Conservation (phyloP, 2,888 invertebrate genomes). For the Athripsodes cinereus region DNA sequence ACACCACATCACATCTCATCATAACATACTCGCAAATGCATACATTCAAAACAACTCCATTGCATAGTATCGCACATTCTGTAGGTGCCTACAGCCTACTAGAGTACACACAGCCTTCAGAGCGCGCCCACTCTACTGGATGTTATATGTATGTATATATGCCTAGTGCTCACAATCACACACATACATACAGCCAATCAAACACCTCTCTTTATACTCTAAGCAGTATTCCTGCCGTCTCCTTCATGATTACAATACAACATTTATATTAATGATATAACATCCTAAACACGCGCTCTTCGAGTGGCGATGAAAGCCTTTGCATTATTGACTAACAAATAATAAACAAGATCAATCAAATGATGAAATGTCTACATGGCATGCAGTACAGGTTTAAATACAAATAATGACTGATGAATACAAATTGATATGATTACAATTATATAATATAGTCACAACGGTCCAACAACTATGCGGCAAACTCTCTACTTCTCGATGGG, state of each 20-base stretch:
- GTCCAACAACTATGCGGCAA: too few relatives aligned
- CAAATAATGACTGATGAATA: too few relatives aligned
- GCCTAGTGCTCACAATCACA: neutral
- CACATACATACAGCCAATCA: neutral
- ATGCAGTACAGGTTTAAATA: neutral
- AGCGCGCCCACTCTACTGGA: slow-evolving; percentile 1
- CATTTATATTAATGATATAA: slow-evolving; percentile 30
- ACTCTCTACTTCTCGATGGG: too few relatives aligned
- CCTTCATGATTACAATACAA: neutral
- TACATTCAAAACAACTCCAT: neutral
- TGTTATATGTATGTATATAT: neutral
- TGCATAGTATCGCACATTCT: neutral
- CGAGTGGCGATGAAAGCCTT: slow-evolving; percentile 51
- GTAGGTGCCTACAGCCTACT: neutral
- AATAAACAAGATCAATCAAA: neutral
- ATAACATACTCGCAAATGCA: neutral
- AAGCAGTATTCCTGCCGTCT: too few relatives aligned
- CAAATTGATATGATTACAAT: too few relatives aligned
- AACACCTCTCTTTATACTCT: neutral
- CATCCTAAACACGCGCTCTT: slow-evolving; percentile 44
- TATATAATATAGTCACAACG: too few relatives aligned
- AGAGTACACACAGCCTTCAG: slow-evolving; percentile 2
- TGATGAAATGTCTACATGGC: neutral
- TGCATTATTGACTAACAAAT: slow-evolving; percentile 35
- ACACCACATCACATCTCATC: slow-evolving; percentile 3